Conservation (phyloP, 2,888 invertebrate genomes). For the Lycocerus yunnanus region DNA sequence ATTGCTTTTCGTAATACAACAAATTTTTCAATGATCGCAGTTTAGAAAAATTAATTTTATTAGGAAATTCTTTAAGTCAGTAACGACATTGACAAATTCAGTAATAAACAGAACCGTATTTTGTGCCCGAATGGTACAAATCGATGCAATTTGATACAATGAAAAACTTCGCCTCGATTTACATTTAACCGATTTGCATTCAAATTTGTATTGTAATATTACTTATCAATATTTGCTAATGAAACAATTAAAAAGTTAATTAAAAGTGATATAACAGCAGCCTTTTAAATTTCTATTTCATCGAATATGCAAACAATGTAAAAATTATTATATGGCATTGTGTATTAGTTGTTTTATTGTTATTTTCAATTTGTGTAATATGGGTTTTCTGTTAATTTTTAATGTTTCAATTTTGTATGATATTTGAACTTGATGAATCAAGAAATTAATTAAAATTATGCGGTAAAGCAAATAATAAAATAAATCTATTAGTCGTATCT, state of each 20-base stretch:
- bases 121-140: background rate
- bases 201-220: background rate
- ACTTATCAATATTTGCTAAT: background rate
- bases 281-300: background rate
- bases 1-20: background rate
- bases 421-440: too few relatives aligned
- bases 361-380: background rate
- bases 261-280: background rate
- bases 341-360: background rate
- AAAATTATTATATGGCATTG: background rate
- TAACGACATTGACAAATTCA: slow-evolving; percentile 1
- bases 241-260: background rate
- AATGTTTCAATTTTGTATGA: too few relatives aligned
- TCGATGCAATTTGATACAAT: background rate
- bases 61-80: background rate
- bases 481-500: too few relatives aligned
- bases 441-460: too few relatives aligned
- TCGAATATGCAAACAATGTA: background rate
- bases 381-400: too few relatives aligned
- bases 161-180: background rate
- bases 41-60: background rate
- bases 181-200: background rate
- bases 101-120: background rate
- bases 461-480: too few relatives aligned
- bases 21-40: background rate